Percentiles rank a stretch among this genome's conserved stretches.
phyloP scores from a whole-genome alignment of 2,888 invertebrate species.

The Nesidiocoris tenuis region DNA sequence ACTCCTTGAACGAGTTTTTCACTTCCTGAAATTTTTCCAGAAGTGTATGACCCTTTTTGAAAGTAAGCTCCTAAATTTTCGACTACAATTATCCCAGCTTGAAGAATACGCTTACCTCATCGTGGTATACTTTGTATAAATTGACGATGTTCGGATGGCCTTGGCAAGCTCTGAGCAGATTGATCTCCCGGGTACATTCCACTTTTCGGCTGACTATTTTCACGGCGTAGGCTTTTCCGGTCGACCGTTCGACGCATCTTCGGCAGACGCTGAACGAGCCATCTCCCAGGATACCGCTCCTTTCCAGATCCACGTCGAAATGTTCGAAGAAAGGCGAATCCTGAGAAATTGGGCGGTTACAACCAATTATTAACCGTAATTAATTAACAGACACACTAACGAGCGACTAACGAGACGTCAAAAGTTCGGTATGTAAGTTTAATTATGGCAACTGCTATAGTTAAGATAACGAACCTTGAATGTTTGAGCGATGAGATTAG shows the following conservation, averaged over 20 bases:
- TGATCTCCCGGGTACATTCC: slow-evolving; percentile 72
- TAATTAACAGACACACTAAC: too few relatives aligned
- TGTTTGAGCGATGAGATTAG: slow-evolving; percentile 60
- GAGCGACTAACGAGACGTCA: too few relatives aligned
- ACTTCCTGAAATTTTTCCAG: too few relatives aligned
- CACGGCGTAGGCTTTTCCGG: slow-evolving; percentile 78
- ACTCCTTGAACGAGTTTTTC: too few relatives aligned
- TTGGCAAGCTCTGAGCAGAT: slow-evolving; percentile 77
- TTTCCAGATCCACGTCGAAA: slow-evolving; percentile 70
- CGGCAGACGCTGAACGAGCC: slow-evolving; percentile 88
- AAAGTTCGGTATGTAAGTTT: too few relatives aligned
- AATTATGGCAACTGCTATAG: too few relatives aligned
- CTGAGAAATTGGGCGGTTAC: too few relatives aligned
- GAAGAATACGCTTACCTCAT: too few relatives aligned
- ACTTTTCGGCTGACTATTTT: slow-evolving; percentile 74
- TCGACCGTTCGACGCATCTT: slow-evolving; percentile 71
- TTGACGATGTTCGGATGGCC: slow-evolving; percentile 86
- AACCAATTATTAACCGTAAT: too few relatives aligned
- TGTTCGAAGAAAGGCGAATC: slow-evolving; percentile 83
- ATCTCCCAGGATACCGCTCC: slow-evolving; percentile 73
- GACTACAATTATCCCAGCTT: too few relatives aligned
- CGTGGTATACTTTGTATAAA: slow-evolving; percentile 78
- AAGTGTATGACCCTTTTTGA: too few relatives aligned
- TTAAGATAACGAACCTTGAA: slow-evolving; percentile 61
- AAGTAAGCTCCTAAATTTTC: too few relatives aligned